Base-by-base conservation (phyloP, 2,113 vertebrate genomes). In the Circaetus cinerascens region DNA sequence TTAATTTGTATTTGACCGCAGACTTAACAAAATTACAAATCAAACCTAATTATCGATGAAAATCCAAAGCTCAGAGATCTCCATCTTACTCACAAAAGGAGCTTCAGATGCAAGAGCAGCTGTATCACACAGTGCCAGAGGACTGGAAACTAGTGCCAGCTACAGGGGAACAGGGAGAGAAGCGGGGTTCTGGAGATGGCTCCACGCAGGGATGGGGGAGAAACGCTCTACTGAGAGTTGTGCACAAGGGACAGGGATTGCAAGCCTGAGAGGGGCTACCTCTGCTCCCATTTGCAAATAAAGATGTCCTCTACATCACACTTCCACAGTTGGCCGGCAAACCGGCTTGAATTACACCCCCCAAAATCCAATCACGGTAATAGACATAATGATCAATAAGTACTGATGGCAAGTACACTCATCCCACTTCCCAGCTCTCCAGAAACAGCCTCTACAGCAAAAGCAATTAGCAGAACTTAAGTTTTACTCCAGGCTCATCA, bases 1-100 rank as follows among this genome's bases (percentile, higher is more conserved):
- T 94, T 63, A 19, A 92, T 86, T 92, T 71, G 63, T 86, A 79
- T 88, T 46, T 92, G 95, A 93, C 45, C 67, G 55, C 45, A 66
- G 36, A 45, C 9, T 66, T 74, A 62, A 92, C 12, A 13, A 36
- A 90, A 80, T 80, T 36, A 74, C 3, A 0, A 43, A 53, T n/a
- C 45, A 66, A 67, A 90, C 8, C 55, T 55, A 66, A 90, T 83
- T 76, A 86, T 0, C 1, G 7, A 57, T 53, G 68, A 27, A 67
- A 66, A 88, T 10, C 20, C 20, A n/a, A 27, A 89, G 81, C 84
- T 62, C 13, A 0, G 17, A 57, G 71, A 26, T 34, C 69, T 59
- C 38, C 50, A 14, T 7, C 55, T 69, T 23, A 2, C 20, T 51
- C 48, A 5, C 25, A 56, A 34, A 57, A 25, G 50, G 18, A 68